These are phyloP conservation scores for Drosophila leontia DNA, from an alignment of 1,140 invertebrate species.

Conservation along the genomic window DNA sequence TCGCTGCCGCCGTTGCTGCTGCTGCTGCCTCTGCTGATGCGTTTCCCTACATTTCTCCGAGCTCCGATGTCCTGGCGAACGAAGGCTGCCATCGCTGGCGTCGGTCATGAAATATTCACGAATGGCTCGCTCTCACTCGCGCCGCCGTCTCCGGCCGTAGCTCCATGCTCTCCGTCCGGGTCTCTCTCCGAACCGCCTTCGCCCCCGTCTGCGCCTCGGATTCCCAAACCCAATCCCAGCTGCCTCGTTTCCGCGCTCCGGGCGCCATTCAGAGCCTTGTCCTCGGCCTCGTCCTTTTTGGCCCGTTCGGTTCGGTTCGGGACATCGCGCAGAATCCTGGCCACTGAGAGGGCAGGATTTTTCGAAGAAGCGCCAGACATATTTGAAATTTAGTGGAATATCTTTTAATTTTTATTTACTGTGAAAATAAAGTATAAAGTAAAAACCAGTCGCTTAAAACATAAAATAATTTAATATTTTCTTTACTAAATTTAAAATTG, in stretches of 20 bases:
- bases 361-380: constrained; percentile 18
- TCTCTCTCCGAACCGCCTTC: constrained; percentile 39
- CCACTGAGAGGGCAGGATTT: constrained; percentile 24
- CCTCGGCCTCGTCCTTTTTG: constrained; percentile 33
- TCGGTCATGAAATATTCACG: constrained; percentile 83
- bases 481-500: not conserved
- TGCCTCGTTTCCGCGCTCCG: constrained; percentile 52
- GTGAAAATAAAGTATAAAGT: not conserved
- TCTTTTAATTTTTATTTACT: rapidly evolving
- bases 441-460: too few species aligned
- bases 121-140: constrained; percentile 80
- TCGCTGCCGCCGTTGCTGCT: constrained; percentile 20
- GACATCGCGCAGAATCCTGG: constrained; percentile 65
- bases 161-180: constrained; percentile 52
- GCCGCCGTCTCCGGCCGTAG: constrained; percentile 38
- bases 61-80: constrained; percentile 22
- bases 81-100: constrained; percentile 55
- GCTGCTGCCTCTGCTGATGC: constrained; percentile 44
- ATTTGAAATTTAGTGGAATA: constrained; percentile 50
- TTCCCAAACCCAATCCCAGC: constrained; percentile 14
- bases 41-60: constrained; percentile 76
- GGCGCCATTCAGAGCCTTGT: constrained; percentile 49
- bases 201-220: constrained; percentile 15
- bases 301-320: constrained; percentile 44
- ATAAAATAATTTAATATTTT: not conserved